phyloP scores from a whole-genome alignment of 2,888 invertebrate genomes.

The Exephanes ischioxanthus region DNA sequence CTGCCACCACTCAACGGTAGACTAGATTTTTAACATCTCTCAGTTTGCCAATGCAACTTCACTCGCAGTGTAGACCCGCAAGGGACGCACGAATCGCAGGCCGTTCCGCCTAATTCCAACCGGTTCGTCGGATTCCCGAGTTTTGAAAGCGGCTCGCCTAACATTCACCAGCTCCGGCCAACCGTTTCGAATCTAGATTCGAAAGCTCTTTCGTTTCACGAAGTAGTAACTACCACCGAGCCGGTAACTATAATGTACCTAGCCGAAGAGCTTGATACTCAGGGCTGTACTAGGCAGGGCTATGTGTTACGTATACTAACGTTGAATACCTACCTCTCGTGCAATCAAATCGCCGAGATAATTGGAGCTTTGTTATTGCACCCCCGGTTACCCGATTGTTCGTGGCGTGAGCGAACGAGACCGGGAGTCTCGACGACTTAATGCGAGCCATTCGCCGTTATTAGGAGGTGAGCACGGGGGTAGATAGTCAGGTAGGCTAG shows the following conservation, averaged over 20 bases:
- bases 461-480: slow-evolving; percentile 39
- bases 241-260: slow-evolving; percentile 42
- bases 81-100: background rate
- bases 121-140: background rate
- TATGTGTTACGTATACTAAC: slow-evolving; percentile 23
- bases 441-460: slow-evolving; percentile 67
- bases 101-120: background rate
- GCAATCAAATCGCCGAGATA: slow-evolving; percentile 73
- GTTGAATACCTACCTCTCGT: slow-evolving; percentile 27
- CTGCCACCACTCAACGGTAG: background rate
- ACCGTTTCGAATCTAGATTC: slow-evolving; percentile 23
- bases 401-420: slow-evolving; percentile 41
- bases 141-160: slow-evolving; percentile 7
- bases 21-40: background rate
- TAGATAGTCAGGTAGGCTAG: slow-evolving; percentile 34
- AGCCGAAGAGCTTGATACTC: slow-evolving; percentile 21
- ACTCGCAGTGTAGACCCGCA: background rate
- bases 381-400: slow-evolving; percentile 64
- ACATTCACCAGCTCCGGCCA: slow-evolving; percentile 26
- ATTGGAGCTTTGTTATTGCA: slow-evolving; percentile 73
- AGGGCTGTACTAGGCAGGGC: background rate
- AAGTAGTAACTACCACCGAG: slow-evolving; percentile 6
- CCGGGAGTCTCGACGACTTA: slow-evolving; percentile 66
- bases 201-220: slow-evolving; percentile 35
- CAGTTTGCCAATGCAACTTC: background rate